Evolutionary conservation across 2,888 invertebrate genomes (phyloP).

Genomic region (Cacoxenus indagator): DNA sequence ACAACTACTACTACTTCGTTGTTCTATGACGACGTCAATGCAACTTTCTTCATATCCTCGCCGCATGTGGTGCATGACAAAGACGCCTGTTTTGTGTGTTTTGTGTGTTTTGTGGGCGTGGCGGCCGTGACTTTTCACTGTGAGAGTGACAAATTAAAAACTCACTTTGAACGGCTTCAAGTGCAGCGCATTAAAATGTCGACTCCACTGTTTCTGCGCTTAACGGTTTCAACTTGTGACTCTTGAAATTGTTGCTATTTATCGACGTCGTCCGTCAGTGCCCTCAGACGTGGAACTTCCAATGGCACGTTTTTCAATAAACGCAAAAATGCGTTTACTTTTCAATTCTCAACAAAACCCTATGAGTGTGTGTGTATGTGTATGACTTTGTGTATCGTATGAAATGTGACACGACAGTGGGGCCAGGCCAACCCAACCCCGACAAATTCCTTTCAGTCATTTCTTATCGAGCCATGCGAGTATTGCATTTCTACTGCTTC

Average conservation of each 20-base stretch:
- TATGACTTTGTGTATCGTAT: background rate
- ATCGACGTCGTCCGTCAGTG: constrained; percentile 15
- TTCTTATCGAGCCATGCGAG: background rate
- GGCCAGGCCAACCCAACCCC: background rate
- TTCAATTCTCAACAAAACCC: background rate
- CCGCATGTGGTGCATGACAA: no score
- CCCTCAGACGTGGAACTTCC: background rate
- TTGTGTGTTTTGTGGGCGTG: constrained; percentile 28
- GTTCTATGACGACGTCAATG: constrained; percentile 42
- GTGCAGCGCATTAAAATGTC: constrained; percentile 31
- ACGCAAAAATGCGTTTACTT: constrained; percentile 13
- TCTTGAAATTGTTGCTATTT: constrained; percentile 13
- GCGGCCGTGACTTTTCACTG: constrained; percentile 19
- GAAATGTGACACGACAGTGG: background rate
- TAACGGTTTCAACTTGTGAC: background rate
- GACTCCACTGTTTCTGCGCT: constrained; percentile 37
- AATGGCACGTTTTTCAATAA: background rate
- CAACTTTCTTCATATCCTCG: constrained; percentile 37
- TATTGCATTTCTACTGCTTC: constrained; percentile 1
- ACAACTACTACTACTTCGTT: background rate
- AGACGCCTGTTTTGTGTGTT: no score
- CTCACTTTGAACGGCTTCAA: constrained; percentile 23
- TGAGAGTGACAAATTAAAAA: constrained; percentile 54
- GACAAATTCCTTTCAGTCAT: constrained; percentile 12
- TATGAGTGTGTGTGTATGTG: background rate